A percentile compares a stretch with the other conserved stretches of the same genome.
Conservation (phyloP, 2,888 invertebrate genomes). For the Thumatha senex region DNA sequence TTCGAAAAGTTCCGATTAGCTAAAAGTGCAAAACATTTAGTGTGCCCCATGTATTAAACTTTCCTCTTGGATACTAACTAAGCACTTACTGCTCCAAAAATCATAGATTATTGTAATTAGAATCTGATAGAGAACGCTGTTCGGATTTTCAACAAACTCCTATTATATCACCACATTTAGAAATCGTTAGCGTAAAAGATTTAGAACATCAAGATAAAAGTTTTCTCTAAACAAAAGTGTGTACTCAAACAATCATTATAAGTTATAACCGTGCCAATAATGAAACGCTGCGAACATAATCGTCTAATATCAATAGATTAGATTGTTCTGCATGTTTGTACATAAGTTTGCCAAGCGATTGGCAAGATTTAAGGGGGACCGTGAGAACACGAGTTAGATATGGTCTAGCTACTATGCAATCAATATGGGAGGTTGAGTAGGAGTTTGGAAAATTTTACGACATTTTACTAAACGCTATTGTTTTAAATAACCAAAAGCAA, state of each 20-base stretch:
- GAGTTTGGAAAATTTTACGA: too few species aligned
- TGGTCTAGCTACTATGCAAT: neutral
- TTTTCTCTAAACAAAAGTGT: conserved; percentile 1
- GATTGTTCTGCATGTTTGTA: conserved; percentile 2
- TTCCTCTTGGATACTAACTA: too few species aligned
- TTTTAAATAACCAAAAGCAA: too few species aligned
- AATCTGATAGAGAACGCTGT: too few species aligned
- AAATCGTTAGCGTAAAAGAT: neutral
- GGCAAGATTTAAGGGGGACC: neutral
- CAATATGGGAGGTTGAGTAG: neutral
- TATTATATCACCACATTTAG: too few species aligned
- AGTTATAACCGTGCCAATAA: neutral
- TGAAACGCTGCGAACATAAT: neutral
- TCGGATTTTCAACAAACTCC: too few species aligned
- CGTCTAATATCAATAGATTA: conserved; percentile 1
- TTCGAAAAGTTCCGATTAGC: too few species aligned
- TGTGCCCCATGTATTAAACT: too few species aligned
- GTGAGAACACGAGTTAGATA: neutral
- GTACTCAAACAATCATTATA: conserved; percentile 1
- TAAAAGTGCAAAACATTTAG: too few species aligned
- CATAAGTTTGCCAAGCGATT: neutral
- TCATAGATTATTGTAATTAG: too few species aligned
- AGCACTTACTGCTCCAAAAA: too few species aligned
- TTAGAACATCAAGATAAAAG: neutral
- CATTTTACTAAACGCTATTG: too few species aligned